Evolutionary conservation across 1,140 invertebrate species (phyloP), one percentile per base, ranked within the genome.

Genomic region (Bombus haemorrhoidalis): DNA sequence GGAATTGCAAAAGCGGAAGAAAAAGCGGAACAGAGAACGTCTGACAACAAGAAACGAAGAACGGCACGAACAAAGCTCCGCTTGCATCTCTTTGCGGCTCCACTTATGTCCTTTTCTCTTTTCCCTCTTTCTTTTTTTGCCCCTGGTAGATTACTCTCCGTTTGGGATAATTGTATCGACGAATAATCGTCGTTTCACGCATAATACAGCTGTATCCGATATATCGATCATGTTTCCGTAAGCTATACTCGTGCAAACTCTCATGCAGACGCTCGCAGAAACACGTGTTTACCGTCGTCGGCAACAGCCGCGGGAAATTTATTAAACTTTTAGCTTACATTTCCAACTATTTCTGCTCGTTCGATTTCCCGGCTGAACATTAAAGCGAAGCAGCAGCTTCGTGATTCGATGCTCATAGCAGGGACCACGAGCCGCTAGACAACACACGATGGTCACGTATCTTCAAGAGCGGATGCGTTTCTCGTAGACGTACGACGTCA

Each of bases 311-410:
- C 18, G 28, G 37, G 64, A 32, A 37, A 68, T 77, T 83, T 83
- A 62, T 57, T 69, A 83, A 69, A 83, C 34, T 78, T 78, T 69
- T 18, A 34, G 62, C 69, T 77, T 57, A 28, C 64, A 22, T 68
- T 68, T 34, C 15, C 66, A 34, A 32, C 32, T 68, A 32, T 68
- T 77, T 32, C 32, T 57, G 28, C 34, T 83, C 76, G 62, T 57
- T 47, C n/a, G 43, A 83, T 69, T 68, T 57, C 43, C 34, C 47
- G 34, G 53, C 32, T 37, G 18, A 53, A 22, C 22, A 53, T 53
- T 53, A 53, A 53, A 53, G 47, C 18, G 47, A 53, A 72, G 37
- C 72, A 34, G 22, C 57, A 66, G n/a, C n/a, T 47, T 39, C 13
- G 47, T 12, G 41, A 47, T 57, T 66, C 18, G 15, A 22, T 68